Evolutionary conservation across 2,113 vertebrate genomes (phyloP), one percentile per base, ranked within the genome.

Genomic region (Acanthisitta chloris): DNA sequence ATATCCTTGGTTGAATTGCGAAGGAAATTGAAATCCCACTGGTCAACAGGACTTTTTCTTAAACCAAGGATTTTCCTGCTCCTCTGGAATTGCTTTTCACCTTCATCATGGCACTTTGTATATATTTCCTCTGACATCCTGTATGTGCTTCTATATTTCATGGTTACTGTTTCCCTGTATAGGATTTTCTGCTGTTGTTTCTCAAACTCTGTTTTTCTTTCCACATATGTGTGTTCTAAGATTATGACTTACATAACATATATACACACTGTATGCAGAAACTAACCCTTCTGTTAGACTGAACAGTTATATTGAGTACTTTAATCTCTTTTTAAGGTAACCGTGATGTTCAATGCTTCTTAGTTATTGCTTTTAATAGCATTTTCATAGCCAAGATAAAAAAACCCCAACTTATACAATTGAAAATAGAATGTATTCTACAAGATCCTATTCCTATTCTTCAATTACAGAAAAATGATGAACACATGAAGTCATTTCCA

Each of bases 1-100:
- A 91, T 48, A n/a, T 94, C 40, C 71, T 85, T 81, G 69, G 42
- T 88, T 93, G 51, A 97, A 95, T 93, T 94, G 77, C 72, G 79
- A 95, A 81, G 69, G 72, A 96, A 97, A 96, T 93, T 96, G 95
- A 97, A 97, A 97, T 92, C 70, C 34, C 55, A 48, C 21, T 89
- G 58, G 29, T 86, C 78, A 33, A 83, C 52, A 74, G 12, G 18
- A 40, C 51, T 89, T 94, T 92, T 84, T 33, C 69, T 71, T 67
- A 85, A 69, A 87, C 58, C 74, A 88, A 85, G 34, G 51, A 15
- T 76, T 95, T 92, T 88, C 46, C 54, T 64, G 65, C 45, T 46
- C 26, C 64, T 93, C 46, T 81, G 71, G 81, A 94, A 90, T 81
- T 96, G n/a, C 26, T 91, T 96, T 96, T 94, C 55, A 73, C 33